Evolutionary conservation across 2,797 vertebrate genomes (phyloP).

Genomic region (Lophius americanus): DNA sequence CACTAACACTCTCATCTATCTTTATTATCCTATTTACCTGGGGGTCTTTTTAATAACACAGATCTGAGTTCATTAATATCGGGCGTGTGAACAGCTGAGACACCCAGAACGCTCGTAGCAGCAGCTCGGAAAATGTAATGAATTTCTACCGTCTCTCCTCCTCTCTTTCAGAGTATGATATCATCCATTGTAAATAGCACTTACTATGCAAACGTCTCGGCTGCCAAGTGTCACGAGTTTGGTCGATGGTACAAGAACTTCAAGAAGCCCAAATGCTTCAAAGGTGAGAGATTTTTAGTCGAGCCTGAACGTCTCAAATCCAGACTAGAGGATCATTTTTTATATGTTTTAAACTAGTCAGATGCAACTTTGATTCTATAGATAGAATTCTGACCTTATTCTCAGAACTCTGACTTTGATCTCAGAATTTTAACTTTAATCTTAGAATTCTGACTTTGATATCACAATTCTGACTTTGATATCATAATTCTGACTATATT

Average conservation of each 20-base stretch:
- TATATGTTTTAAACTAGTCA: no score
- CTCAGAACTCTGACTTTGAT: no score
- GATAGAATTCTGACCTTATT: no score
- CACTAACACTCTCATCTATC: constrained; percentile 72
- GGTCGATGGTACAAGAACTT: constrained; percentile 99
- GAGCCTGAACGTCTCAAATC: constrained; percentile 2
- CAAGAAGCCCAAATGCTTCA: constrained; percentile 91
- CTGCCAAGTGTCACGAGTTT: constrained; percentile 98
- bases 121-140: constrained; percentile 62
- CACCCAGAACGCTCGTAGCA: constrained; percentile 61
- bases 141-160: constrained; percentile 72
- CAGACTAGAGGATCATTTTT: no score
- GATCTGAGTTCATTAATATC: constrained; percentile 81
- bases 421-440: no score
- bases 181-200: constrained; percentile 99
- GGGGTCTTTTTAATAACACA: constrained; percentile 80
- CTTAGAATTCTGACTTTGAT: no score
- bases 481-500: no score
- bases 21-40: constrained; percentile 78
- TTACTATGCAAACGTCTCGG: constrained; percentile 98
- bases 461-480: no score
- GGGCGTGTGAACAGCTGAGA: constrained; percentile 76
- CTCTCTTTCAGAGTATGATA: constrained; percentile 92
- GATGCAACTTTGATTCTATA: no score
- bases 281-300: constrained; percentile 81